Base-by-base conservation (phyloP, 2,113 vertebrate species). In the Platysternon megacephalum region DNA sequence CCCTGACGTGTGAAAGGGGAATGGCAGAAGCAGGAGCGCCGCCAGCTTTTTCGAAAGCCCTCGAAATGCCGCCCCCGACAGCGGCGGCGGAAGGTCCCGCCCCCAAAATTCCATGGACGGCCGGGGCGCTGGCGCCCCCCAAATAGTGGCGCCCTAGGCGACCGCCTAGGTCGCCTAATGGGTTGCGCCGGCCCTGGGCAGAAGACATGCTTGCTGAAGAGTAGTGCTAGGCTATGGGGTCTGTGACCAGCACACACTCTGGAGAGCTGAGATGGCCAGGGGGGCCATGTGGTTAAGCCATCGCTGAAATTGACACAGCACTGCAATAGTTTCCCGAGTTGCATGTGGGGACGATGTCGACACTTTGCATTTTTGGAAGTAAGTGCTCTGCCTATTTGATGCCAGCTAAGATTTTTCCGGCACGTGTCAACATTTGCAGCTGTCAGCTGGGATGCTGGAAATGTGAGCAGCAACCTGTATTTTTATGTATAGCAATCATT, bases 331-430 rank as follows among this genome's bases (percentile, higher is more conserved):
- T 68, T 68, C 8, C 61, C 3, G 35, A 68, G 61, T n/a, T 72
- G n/a, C 19, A 72, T 4, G 65, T 21, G 9, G n/a, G 7, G 68
- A 9, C 0, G 2, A 39, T 49, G 87, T 42, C 19, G 74, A 52
- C 0, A 0, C 52, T 76, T 0, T 0, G 46, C 29, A 4, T 8
- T 42, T 61, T 76, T 49, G 58, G 39, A 93, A 91, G 56, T 79
- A 17, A 79, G 79, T 5, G 24, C 56, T 53, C 46, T 0, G 10
- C 24, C 52, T 0, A 1, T 58, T 76, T 11, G 3, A 1, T n/a
- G 39, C 39, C 91, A 91, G 85, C 46, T 42, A 46, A 32, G 79
- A 11, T 19, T 58, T 83, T 22, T 11, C 72, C 79, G 17, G 72
- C 56, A 22, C 24, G 49, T 79, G 76, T 24, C 84, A 52, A 3